Conservation (phyloP, 1,140 invertebrate genomes). For the Drosophila azteca region DNA sequence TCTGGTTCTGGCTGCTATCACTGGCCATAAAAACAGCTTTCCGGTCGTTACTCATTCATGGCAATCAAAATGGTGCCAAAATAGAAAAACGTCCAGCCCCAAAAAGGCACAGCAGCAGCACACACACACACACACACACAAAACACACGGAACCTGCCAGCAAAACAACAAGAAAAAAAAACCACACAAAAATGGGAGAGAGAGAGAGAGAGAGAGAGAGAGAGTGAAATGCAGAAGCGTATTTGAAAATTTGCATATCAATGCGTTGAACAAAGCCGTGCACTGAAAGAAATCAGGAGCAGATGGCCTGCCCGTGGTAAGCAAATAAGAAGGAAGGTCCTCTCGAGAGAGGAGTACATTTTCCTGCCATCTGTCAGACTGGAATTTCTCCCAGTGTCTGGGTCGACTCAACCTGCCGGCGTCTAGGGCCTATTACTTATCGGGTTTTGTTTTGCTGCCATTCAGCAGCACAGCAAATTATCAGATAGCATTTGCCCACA, state of each 20-base stretch:
- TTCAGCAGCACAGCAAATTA: slow-evolving; percentile 68
- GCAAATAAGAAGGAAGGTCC: background rate
- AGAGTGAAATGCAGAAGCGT: slow-evolving; percentile 39
- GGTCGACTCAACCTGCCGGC: background rate
- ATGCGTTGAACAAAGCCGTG: slow-evolving; percentile 46
- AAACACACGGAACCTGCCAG: slow-evolving; percentile 13
- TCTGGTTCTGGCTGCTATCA: slow-evolving; percentile 58
- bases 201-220: background rate
- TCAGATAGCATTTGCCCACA: slow-evolving; percentile 63
- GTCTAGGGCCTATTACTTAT: slow-evolving; percentile 68
- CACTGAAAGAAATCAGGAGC: slow-evolving; percentile 18
- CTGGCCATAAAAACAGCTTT: slow-evolving; percentile 81
- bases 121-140: slow-evolving; percentile 13
- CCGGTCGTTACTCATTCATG: slow-evolving; percentile 82
- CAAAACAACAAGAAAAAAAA: slow-evolving; percentile 28
- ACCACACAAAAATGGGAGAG: background rate
- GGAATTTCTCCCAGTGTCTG: slow-evolving; percentile 15
- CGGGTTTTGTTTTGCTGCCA: slow-evolving; percentile 59
- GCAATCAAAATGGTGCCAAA: slow-evolving; percentile 81
- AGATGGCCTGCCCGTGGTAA: no score
- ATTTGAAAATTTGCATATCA: slow-evolving; percentile 81
- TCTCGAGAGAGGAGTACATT: no score
- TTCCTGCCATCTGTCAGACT: no score
- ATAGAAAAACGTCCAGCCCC: slow-evolving; percentile 66
- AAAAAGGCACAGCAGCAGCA: slow-evolving; percentile 29